Evolutionary conservation across 2,888 invertebrate species (phyloP), one percentile per base, ranked within the genome.

Genomic region (Liopterus haemorrhoidalis): DNA sequence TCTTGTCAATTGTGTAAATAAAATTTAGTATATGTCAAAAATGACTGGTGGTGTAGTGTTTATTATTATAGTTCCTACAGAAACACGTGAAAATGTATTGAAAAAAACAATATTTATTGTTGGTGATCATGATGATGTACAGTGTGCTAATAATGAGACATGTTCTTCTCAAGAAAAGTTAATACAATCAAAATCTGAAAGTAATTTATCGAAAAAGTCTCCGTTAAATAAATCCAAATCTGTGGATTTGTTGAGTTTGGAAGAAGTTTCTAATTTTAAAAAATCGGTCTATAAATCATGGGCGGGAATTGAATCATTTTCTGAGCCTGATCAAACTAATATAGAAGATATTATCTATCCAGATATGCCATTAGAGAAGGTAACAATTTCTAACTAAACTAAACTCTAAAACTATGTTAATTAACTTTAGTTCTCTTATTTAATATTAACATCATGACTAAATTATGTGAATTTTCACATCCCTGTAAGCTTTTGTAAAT

Each of bases 11-110:
- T n/a, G n/a, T n/a, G n/a, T n/a, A 9, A 12, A 14, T 31, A 3
- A 14, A 14, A 3, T 14, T 14, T 11, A 14, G 15, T 14, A 31
- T 6, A 31, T 15, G 3, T 4, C 11, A 3, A 48, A 33, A 39
- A 76, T 76, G 75, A 66, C 76, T 6, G 76, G 76, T 21, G 73
- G 76, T 21, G 73, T 75, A n/a, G 60, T 78, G 27, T 74, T 79
- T 52, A 68, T 78, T 21, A 70, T 79, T 9, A 74, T 70, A 50
- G 70, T 79, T 14, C 79, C 78, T 4, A 71, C 70, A 16, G 72
- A 70, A 44, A 68, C 66, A 41, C 64, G 73, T 52, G 78, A 79
- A 60, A 59, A 62, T 28, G 61, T 61, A 46, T 50, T 65, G 44
- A 25, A 42, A 11, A 31, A 20, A 12, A n/a, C 9, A 8, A 19